Conservation (phyloP, 2,888 invertebrate genomes). For the Dasypogon diadema region DNA sequence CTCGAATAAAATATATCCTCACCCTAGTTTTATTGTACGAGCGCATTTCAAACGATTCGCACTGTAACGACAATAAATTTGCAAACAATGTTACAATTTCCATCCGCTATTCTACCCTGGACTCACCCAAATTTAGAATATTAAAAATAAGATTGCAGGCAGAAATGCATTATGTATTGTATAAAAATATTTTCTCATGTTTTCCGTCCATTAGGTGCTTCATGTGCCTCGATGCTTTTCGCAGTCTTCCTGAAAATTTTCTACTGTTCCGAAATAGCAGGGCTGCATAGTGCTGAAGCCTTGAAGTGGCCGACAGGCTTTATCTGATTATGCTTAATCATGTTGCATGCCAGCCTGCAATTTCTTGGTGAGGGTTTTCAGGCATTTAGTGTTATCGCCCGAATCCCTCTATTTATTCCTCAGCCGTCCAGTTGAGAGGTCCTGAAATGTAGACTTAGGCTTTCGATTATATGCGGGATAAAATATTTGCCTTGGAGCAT, state of each 20-base stretch:
- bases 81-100: neutral
- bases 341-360: constrained; percentile 39
- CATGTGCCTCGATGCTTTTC: neutral
- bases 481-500: constrained; percentile 8
- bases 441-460: constrained; percentile 46
- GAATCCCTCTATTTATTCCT: constrained; percentile 40
- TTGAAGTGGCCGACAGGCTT: constrained; percentile 30
- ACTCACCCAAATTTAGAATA: constrained; percentile 1
- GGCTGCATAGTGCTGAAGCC: constrained; percentile 15
- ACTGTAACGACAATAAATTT: neutral
- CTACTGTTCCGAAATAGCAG: constrained; percentile 11
- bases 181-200: neutral
- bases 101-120: neutral
- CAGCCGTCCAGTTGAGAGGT: constrained; percentile 23
- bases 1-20: no score
- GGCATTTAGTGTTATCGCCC: constrained; percentile 44
- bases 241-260: neutral
- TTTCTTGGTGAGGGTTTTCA: constrained; percentile 32
- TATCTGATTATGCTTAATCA: constrained; percentile 49
- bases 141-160: neutral
- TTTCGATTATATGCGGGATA: constrained; percentile 31
- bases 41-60: neutral
- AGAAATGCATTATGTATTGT: neutral
- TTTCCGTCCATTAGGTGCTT: constrained; percentile 19
- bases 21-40: no score